Base-by-base conservation (phyloP, 2,797 vertebrate species). In the Thamnophis elegans region DNA sequence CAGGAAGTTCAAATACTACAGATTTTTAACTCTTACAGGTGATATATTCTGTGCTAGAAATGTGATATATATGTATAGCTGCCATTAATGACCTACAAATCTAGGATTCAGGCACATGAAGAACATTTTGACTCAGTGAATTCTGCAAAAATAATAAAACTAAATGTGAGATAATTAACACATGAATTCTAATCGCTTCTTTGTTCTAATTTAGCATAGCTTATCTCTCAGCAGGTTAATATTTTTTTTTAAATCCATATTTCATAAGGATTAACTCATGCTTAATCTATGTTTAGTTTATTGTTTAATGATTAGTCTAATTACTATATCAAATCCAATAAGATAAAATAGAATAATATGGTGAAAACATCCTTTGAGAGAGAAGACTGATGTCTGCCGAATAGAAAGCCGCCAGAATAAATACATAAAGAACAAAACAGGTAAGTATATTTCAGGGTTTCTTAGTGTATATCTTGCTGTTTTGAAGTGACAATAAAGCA, bases 291-390 rank as follows among this genome's bases (percentile, higher is more conserved):
- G 9, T 20, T 78, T 78, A 78, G 73, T 78, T 42, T 78, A 78
- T 78, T 78, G 73, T 78, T 78, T 78, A 47, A 22, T 42, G 20
- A 78, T 42, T 78, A 22, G 36, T 78, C 73, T 25, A 36, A 73
- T 73, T 18, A 78, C 3, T 9, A 22, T 47, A 78, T 22, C 73
- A 11, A 78, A 78, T 25, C 20, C 36, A 78, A 78, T 73, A 42
- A 42, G 32, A 47, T 78, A 42, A 42, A 42, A 78, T 42, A 42
- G 32, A 78, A 78, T 97, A 97, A 96, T 91, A 96, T 93, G 94
- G 96, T 97, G 96, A 95, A 95, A 97, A 97, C 96, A 95, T 93
- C 91, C 92, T 92, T 96, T 97, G 95, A 95, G 96, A 97, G 97
- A 96, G 95, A 96, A 96, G 92, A 58, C 94, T 94, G 96, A 97